Base-by-base conservation (phyloP, 2,113 vertebrate genomes). In the Actenoides hombroni region DNA sequence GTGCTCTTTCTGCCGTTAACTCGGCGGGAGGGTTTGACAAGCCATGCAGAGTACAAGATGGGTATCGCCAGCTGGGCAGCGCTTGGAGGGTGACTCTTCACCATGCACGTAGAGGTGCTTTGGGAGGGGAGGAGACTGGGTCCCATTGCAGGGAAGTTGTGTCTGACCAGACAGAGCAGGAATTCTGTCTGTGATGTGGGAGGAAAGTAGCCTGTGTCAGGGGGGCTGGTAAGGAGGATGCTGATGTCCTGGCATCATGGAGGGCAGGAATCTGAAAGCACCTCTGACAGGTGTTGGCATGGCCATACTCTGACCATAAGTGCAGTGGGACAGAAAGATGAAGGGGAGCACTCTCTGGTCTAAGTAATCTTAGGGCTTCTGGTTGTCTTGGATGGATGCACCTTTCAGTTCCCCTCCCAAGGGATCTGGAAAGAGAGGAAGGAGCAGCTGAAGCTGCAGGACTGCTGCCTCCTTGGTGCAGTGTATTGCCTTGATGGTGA, bases 191-290 rank as follows among this genome's bases (percentile, higher is more conserved):
- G 48, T 61, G 49, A 23, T 68, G 48, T 25, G 57, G 53, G 35
- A 88, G 37, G 53, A 64, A 56, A 85, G 85, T 37, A 84, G 70
- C 37, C 21, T 39, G 31, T 82, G 51, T 39, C 3, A 0, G 8
- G 28, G 33, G 25, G 16, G 20, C 19, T 54, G 23, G 3, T 19
- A 48, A 19, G 44, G 40, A 80, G 48, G 29, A 39, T 25, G 21
- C 83, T 35, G 39, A 18, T 2, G 2, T 65, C 49, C 63, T 4
- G 2, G 25, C 1, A 0, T 25, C 1, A 0, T 33, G 15, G 53
- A 86, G 35, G 16, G 16, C 48, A 68, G 20, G 33, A n/a, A 59
- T 88, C 67, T 35, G 44, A 73, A 33, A 77, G 35, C 33, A 57
- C 57, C 8, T 31, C 0, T 0, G 33, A 59, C 49, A 17, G 48